These are phyloP conservation scores for Drosophila helvetica DNA, from an alignment of 2,888 invertebrate species.

Conservation along the genomic window DNA sequence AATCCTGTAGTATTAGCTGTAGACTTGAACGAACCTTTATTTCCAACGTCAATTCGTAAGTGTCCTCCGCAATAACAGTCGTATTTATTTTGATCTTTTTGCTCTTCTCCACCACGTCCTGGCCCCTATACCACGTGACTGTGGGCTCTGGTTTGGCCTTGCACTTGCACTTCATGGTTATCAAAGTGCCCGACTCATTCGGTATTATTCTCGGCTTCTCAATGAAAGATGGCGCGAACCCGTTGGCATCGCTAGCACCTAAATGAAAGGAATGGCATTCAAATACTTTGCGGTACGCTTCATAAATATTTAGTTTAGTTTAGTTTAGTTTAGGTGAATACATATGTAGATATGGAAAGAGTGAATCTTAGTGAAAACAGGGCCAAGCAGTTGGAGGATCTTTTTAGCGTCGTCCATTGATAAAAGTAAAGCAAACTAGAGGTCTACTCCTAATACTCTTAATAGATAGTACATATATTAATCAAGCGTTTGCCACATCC, in stretches of 20 bases:
- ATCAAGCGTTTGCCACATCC: too few relatives aligned
- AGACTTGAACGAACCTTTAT: slow-evolving; percentile 87
- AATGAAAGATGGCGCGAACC: slow-evolving; percentile 97
- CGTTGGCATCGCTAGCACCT: slow-evolving; percentile 95
- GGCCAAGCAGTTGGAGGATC: too few relatives aligned
- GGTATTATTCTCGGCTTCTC: slow-evolving; percentile 99
- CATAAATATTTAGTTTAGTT: neutral
- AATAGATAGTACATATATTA: too few relatives aligned
- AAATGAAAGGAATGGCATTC: neutral
- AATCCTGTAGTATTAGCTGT: neutral
- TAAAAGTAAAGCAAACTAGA: too few relatives aligned
- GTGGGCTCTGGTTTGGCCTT: slow-evolving; percentile 97
- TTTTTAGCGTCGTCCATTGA: too few relatives aligned
- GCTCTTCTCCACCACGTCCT: slow-evolving; percentile 92
- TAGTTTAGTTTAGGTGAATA: neutral
- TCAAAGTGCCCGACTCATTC: slow-evolving; percentile 97
- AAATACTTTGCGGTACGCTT: neutral
- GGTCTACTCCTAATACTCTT: too few relatives aligned
- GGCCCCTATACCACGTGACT: slow-evolving; percentile 97
- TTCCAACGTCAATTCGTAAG: slow-evolving; percentile 92
- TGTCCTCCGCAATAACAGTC: slow-evolving; percentile 91
- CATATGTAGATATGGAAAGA: too few relatives aligned
- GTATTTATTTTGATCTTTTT: slow-evolving; percentile 93
- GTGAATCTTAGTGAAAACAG: too few relatives aligned
- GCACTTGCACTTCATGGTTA: slow-evolving; percentile 98